These are phyloP conservation scores for Laothoe populi DNA, from an alignment of 2,888 invertebrate species.

Conservation along the genomic window DNA sequence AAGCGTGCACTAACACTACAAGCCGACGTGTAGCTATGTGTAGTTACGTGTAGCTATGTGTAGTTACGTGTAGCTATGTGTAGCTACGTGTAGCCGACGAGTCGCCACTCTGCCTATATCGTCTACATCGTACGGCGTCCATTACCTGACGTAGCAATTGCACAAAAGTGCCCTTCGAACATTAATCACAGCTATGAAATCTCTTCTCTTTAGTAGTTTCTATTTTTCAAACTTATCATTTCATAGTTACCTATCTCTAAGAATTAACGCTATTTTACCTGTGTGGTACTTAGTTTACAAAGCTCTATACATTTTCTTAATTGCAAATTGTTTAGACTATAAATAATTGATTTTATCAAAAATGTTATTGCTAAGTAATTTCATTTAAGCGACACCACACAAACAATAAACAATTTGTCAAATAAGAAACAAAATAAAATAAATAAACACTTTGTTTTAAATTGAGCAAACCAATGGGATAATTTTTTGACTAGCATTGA, in stretches of 20 bases:
- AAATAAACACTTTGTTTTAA: slow-evolving; percentile 49
- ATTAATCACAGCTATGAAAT: slow-evolving; percentile 83
- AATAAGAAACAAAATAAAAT: slow-evolving; percentile 58
- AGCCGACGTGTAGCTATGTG: slow-evolving; percentile 31
- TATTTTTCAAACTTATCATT: slow-evolving; percentile 59
- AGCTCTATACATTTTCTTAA: slow-evolving; percentile 84
- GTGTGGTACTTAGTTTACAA: slow-evolving; percentile 81
- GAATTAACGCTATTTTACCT: slow-evolving; percentile 77
- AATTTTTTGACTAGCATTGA: slow-evolving; percentile 80
- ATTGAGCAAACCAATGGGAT: slow-evolving; percentile 58
- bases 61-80: background rate
- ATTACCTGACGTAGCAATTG: slow-evolving; percentile 64
- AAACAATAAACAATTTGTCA: slow-evolving; percentile 57
- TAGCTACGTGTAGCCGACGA: background rate
- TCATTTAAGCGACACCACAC: slow-evolving; percentile 70
- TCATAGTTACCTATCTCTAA: slow-evolving; percentile 66
- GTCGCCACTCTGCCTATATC: background rate
- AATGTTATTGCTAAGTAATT: slow-evolving; percentile 76
- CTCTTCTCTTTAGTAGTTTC: slow-evolving; percentile 75
- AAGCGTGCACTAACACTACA: slow-evolving; percentile 55
- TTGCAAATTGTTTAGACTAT: slow-evolving; percentile 77
- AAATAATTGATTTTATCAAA: slow-evolving; percentile 85
- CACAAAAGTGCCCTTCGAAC: slow-evolving; percentile 78
- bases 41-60: background rate
- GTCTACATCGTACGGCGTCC: slow-evolving; percentile 33